Conservation (phyloP, 2,888 invertebrate genomes). For the Drosophila paracracens region DNA sequence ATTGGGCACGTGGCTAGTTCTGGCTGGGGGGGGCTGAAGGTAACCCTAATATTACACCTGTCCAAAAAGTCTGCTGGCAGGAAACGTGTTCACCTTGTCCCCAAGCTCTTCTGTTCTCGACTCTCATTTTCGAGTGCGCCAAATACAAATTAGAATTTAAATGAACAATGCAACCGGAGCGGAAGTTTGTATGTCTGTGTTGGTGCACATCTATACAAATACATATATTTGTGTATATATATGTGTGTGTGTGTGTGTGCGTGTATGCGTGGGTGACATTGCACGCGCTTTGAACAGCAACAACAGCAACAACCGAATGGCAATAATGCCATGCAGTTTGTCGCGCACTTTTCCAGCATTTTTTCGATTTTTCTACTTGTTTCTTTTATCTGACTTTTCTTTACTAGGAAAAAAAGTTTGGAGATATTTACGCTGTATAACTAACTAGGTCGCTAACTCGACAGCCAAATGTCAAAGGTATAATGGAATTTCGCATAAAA, state of each 20-base stretch:
- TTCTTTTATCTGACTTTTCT: slow-evolving; percentile 35
- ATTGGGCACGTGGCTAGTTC: slow-evolving; percentile 58
- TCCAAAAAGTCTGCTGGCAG: slow-evolving; percentile 59
- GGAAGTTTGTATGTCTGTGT: slow-evolving; percentile 61
- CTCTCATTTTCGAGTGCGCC: slow-evolving; percentile 67
- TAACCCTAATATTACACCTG: slow-evolving; percentile 38
- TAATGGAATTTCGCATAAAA: slow-evolving; percentile 64
- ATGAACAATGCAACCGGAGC: slow-evolving; percentile 77
- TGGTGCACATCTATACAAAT: background rate
- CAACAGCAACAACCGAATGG: slow-evolving; percentile 41
- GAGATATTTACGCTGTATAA: slow-evolving; percentile 49
- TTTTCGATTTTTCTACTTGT: slow-evolving; percentile 22
- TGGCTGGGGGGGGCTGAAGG: slow-evolving; percentile 4
- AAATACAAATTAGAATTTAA: slow-evolving; percentile 81
- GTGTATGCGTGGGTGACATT: slow-evolving; percentile 60
- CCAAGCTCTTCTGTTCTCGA: slow-evolving; percentile 45
- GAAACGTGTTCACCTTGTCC: slow-evolving; percentile 59
- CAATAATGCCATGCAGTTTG: slow-evolving; percentile 76
- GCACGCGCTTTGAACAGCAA: slow-evolving; percentile 57
- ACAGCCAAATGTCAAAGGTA: slow-evolving; percentile 72
- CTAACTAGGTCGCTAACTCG: slow-evolving; percentile 69
- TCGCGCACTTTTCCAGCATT: slow-evolving; percentile 55
- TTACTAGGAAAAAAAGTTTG: slow-evolving; percentile 36
- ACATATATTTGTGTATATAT: slow-evolving; percentile 14
- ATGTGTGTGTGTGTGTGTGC: slow-evolving; percentile 23